Evolutionary conservation across 1,140 invertebrate species (phyloP).

Genomic region (Drosophila repleta): DNA sequence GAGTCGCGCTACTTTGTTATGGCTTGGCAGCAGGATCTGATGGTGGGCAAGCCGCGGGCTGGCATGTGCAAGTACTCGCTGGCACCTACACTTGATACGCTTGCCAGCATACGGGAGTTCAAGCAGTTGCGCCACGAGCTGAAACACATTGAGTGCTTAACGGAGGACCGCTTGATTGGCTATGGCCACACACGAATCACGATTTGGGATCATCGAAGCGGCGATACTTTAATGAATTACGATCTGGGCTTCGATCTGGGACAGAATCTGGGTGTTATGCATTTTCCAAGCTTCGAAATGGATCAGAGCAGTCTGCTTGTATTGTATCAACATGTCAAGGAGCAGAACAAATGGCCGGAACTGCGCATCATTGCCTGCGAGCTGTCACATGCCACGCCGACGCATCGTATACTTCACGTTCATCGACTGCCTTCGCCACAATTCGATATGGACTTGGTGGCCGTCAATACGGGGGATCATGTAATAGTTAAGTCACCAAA

Average conservation of each 20-base stretch:
- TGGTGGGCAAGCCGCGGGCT: conserved; percentile 63
- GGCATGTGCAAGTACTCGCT: conserved; percentile 82
- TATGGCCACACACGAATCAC: conserved; percentile 70
- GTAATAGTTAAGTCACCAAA: conserved; percentile 53
- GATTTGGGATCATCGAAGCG: conserved; percentile 81
- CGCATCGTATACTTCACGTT: conserved; percentile 63
- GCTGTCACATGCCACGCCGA: conserved; percentile 64
- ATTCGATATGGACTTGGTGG: conserved; percentile 45
- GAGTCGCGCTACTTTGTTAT: conserved; percentile 79
- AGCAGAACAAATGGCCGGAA: conserved; percentile 30
- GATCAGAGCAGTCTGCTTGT: conserved; percentile 72
- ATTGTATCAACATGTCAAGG: conserved; percentile 59
- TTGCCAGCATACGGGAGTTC: conserved; percentile 80
- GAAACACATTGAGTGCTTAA: conserved; percentile 67
- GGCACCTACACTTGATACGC: conserved; percentile 72
- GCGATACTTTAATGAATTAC: conserved; percentile 78
- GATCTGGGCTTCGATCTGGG: conserved; percentile 68
- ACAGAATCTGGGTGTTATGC: conserved; percentile 63
- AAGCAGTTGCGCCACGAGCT: conserved; percentile 73
- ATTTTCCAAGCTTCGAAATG: conserved; percentile 69
- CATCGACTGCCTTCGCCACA: conserved; percentile 58
- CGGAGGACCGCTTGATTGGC: conserved; percentile 75
- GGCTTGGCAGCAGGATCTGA: conserved; percentile 73
- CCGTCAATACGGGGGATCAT: conserved; percentile 73
- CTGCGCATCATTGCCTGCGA: conserved; percentile 72